phyloP scores from a whole-genome alignment of 2,888 invertebrate genomes.

The Drosophila engyochracea region DNA sequence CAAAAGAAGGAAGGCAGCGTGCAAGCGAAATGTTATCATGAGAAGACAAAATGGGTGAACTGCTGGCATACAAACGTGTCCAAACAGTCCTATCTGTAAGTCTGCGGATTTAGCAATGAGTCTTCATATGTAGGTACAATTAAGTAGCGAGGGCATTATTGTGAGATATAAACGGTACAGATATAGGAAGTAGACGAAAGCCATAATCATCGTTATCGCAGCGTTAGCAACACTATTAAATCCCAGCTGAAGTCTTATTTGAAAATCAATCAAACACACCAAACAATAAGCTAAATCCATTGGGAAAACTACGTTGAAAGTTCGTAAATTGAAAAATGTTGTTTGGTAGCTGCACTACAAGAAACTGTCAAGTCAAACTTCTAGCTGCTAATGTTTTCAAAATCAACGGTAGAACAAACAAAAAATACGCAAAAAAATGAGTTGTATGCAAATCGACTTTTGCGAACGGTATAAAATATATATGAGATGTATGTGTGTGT shows the following conservation, averaged over 20 bases:
- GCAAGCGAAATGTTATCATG: slow-evolving; percentile 27
- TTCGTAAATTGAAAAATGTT: slow-evolving; percentile 40
- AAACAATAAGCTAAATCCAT: slow-evolving; percentile 16
- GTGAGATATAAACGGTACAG: too few species aligned
- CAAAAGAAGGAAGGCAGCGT: too few species aligned
- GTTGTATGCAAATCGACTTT: slow-evolving; percentile 66
- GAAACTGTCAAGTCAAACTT: slow-evolving; percentile 43
- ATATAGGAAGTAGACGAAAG: neutral
- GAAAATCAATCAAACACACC: slow-evolving; percentile 39
- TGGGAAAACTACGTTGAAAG: slow-evolving; percentile 4
- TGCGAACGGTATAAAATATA: slow-evolving; percentile 47
- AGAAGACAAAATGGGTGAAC: slow-evolving; percentile 31
- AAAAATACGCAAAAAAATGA: slow-evolving; percentile 43
- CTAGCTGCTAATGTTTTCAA: slow-evolving; percentile 63
- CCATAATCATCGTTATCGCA: neutral
- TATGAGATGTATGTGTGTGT: slow-evolving; percentile 2
- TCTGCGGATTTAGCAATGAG: slow-evolving; percentile 18
- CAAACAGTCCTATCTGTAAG: slow-evolving; percentile 12
- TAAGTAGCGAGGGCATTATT: neutral
- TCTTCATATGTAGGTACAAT: slow-evolving; percentile 23
- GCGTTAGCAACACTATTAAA: neutral
- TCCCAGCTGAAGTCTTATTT: slow-evolving; percentile 17
- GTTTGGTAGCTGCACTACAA: slow-evolving; percentile 43
- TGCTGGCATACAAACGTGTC: slow-evolving; percentile 9
- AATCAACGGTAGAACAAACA: slow-evolving; percentile 53